These are phyloP conservation scores for Andrena praecox DNA, from an alignment of 2,888 invertebrate species.

Conservation along the genomic window DNA sequence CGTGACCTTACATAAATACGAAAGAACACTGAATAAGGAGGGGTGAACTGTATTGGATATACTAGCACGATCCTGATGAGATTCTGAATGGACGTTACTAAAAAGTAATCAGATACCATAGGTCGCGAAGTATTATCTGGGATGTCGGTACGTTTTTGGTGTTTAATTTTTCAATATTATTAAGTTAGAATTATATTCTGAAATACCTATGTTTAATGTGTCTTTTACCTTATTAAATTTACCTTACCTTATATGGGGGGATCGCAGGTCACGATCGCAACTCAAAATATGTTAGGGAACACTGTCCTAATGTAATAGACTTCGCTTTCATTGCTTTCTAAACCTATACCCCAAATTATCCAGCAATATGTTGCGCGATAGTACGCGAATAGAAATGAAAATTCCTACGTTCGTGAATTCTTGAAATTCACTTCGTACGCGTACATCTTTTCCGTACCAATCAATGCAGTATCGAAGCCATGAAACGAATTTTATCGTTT, in stretches of 20 bases:
- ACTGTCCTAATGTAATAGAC: neutral
- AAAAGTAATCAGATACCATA: too few species aligned
- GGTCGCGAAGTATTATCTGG: too few species aligned
- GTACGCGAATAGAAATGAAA: neutral
- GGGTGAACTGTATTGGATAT: slow-evolving; percentile 3
- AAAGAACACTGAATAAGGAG: slow-evolving; percentile 11
- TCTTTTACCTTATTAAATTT: too few species aligned
- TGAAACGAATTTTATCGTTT: neutral
- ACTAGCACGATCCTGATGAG: neutral
- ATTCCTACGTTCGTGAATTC: neutral
- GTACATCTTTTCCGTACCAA: neutral
- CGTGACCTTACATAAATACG: slow-evolving; percentile 47
- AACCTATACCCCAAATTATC: neutral
- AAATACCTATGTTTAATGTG: too few species aligned
- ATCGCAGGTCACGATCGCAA: too few species aligned
- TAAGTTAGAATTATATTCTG: too few species aligned
- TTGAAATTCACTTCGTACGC: neutral
- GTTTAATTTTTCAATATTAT: too few species aligned
- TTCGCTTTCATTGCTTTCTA: neutral
- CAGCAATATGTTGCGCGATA: neutral
- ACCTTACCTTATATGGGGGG: too few species aligned
- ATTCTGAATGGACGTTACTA: neutral
- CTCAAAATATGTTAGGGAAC: too few species aligned
- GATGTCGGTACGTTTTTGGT: too few species aligned
- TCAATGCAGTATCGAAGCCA: neutral